Percentiles rank a stretch among this genome's conserved stretches.
Evolutionary conservation across 2,797 vertebrate genomes (phyloP).

Genomic region (Trichosurus vulpecula): DNA sequence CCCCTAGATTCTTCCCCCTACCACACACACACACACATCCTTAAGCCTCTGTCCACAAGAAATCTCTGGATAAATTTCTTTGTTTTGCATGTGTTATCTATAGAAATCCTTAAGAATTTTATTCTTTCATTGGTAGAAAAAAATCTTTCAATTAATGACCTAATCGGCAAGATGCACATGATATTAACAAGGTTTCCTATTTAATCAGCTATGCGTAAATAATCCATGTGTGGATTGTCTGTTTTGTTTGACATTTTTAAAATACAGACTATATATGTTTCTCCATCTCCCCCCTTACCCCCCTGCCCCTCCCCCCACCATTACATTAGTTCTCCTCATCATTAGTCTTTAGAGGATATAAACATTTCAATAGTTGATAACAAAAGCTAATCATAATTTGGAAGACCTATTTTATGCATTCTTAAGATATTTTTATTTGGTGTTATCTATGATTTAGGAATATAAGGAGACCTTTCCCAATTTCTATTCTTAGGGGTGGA

Average conservation of each 20-base stretch:
- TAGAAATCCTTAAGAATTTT: background rate
- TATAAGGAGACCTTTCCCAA: background rate
- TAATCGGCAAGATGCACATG: background rate
- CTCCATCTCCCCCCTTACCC: background rate
- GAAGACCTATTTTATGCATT: background rate
- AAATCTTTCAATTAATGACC: background rate
- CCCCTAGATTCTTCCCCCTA: no score
- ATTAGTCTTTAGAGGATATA: background rate
- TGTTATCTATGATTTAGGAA: constrained; percentile 24
- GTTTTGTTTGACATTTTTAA: background rate
- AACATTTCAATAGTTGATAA: background rate
- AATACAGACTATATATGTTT: background rate
- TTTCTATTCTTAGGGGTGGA: background rate
- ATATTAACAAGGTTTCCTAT: background rate
- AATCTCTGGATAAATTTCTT: background rate
- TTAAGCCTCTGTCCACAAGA: background rate
- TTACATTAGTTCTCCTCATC: background rate
- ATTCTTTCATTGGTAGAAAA: background rate
- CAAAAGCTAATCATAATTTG: background rate
- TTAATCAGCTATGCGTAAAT: background rate
- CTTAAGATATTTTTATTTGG: constrained; percentile 34
- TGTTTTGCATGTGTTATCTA: background rate
- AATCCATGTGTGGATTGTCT: background rate
- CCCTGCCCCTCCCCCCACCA: background rate
- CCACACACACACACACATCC: no score